These are phyloP conservation scores for Carassius carassius DNA, from an alignment of 2,113 vertebrate genomes.

Conservation along the genomic window DNA sequence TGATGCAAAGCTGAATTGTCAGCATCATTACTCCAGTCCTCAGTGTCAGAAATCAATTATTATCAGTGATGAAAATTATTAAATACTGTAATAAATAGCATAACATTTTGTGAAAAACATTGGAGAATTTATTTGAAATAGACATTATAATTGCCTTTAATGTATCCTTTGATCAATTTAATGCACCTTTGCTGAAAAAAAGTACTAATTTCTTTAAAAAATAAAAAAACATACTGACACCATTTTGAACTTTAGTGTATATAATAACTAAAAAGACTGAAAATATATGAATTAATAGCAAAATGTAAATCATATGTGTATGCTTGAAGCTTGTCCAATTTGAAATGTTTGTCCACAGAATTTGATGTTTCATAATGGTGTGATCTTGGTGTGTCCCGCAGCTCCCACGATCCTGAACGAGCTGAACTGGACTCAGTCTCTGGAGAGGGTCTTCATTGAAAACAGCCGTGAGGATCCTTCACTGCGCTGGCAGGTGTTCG, in stretches of 20 bases:
- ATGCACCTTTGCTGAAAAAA: not conserved
- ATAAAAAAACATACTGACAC: too few relatives aligned
- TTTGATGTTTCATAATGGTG: not conserved
- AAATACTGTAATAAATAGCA: too few relatives aligned
- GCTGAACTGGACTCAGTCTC: conserved; percentile 93
- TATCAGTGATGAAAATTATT: not conserved
- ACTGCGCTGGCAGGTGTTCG: conserved; percentile 96
- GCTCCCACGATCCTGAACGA: conserved; percentile 95
- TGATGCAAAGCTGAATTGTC: not conserved
- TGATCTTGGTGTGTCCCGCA: conserved; percentile 60
- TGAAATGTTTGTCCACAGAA: not conserved
- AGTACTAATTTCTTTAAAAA: too few relatives aligned
- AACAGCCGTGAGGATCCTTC: conserved; percentile 92
- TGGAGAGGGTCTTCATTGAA: conserved; percentile 93
- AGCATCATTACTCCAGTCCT: not conserved
- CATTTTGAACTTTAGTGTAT: too few relatives aligned
- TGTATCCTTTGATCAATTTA: not conserved
- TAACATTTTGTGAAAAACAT: not conserved
- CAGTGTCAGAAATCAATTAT: not conserved
- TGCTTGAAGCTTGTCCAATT: not conserved
- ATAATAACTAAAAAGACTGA: too few relatives aligned
- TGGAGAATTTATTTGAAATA: not conserved
- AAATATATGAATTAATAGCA: too few relatives aligned
- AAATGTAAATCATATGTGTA: not conserved
- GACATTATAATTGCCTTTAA: not conserved